These are phyloP conservation scores for Theonella swinhoei DNA, from an alignment of 37 sponge, comb jelly and placozoan species.

Conservation along the genomic window DNA sequence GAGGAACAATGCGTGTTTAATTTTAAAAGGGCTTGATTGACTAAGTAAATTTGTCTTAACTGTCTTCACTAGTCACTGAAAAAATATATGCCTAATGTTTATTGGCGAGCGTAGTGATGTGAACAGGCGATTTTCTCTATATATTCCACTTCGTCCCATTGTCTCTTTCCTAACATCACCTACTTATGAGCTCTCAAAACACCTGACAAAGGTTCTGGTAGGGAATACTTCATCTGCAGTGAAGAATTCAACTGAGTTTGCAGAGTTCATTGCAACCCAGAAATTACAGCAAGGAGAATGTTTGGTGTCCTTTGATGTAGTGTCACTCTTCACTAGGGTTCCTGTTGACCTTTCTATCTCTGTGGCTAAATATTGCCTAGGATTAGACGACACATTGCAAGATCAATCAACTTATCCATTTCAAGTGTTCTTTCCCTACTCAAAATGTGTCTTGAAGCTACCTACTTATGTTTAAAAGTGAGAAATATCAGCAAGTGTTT, in stretches of 20 bases:
- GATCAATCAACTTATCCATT: no score
- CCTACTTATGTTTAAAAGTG: background rate
- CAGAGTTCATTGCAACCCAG: background rate
- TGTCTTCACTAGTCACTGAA: no score
- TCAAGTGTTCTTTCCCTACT: no score
- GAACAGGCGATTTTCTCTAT: no score
- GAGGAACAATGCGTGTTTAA: no score
- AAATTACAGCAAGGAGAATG: background rate
- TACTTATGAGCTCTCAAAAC: background rate
- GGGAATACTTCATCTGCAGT: background rate
- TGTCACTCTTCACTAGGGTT: background rate
- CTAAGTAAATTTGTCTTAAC: no score
- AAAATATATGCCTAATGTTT: no score
- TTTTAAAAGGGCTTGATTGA: no score
- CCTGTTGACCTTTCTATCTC: background rate
- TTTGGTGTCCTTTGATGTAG: background rate
- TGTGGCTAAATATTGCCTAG: background rate
- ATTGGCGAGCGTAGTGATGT: no score
- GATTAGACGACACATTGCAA: background rate
- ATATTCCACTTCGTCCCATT: no score
- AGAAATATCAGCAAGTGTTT: background rate
- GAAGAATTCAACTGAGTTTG: background rate
- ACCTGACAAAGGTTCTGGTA: background rate
- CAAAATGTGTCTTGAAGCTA: no score
- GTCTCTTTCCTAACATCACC: no score